These are phyloP conservation scores for Microctenopoma stevenorrisi DNA, from an alignment of 2,797 vertebrate species.

Conservation along the genomic window DNA sequence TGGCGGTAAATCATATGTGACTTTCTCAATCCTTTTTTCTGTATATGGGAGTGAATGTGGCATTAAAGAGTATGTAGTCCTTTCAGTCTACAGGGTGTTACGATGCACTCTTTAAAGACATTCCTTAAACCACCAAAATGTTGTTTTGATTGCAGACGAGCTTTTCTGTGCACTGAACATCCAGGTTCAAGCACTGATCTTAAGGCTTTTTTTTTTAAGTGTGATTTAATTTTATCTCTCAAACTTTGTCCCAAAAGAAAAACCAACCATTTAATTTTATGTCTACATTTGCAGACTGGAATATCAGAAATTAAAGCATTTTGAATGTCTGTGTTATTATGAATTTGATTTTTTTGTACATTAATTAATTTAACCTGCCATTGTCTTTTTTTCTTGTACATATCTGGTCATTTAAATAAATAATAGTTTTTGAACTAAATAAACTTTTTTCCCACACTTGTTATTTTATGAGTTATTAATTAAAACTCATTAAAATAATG, in stretches of 20 bases:
- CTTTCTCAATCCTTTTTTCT: background rate
- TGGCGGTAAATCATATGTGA: slow-evolving; percentile 16
- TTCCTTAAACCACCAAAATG: slow-evolving; percentile 50
- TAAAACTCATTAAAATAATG: background rate
- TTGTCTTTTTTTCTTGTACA: slow-evolving; percentile 70
- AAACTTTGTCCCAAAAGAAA: slow-evolving; percentile 39
- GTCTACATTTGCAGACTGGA: slow-evolving; percentile 31
- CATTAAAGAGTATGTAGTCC: slow-evolving; percentile 23
- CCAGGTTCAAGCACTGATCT: slow-evolving; percentile 68
- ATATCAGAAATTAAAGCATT: slow-evolving; percentile 60
- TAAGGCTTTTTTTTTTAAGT: slow-evolving; percentile 39
- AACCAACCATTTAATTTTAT: slow-evolving; percentile 40
- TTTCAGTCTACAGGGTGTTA: slow-evolving; percentile 27
- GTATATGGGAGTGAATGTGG: slow-evolving; percentile 17
- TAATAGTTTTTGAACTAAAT: slow-evolving; percentile 70
- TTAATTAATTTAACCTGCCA: slow-evolving; percentile 74
- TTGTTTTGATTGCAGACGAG: slow-evolving; percentile 48
- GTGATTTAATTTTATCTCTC: slow-evolving; percentile 37
- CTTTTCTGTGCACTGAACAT: slow-evolving; percentile 65
- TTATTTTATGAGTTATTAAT: background rate
- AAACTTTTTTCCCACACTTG: background rate
- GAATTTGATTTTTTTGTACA: slow-evolving; percentile 79
- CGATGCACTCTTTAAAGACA: slow-evolving; percentile 38
- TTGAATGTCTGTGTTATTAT: slow-evolving; percentile 73
- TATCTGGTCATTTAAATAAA: slow-evolving; percentile 78